Evolutionary conservation across 2,888 invertebrate genomes (phyloP).

Genomic region (Mesorhabditis spiculigera): DNA sequence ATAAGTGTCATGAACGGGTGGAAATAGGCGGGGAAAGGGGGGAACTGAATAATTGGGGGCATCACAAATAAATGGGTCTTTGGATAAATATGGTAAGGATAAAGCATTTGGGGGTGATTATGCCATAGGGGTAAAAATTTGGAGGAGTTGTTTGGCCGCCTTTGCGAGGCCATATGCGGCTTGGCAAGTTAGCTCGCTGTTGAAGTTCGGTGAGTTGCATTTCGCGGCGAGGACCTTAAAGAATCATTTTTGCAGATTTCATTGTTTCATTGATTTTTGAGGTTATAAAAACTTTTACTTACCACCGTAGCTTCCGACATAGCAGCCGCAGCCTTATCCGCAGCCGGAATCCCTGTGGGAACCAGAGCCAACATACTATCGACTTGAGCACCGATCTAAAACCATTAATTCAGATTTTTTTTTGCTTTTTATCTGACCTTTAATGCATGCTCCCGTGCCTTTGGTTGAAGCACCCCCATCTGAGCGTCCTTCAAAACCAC

Average conservation of each 20-base stretch:
- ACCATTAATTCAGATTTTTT: not conserved
- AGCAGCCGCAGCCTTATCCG: not conserved
- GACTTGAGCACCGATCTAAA: not conserved
- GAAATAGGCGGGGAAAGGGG: no score
- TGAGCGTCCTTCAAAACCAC: conserved; percentile 2
- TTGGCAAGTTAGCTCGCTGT: not conserved
- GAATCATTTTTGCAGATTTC: not conserved
- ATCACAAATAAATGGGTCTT: no score
- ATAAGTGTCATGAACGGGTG: no score
- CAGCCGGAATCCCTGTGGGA: conserved; percentile 2
- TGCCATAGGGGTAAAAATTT: not conserved
- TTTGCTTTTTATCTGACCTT: not conserved
- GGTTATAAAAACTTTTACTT: not conserved
- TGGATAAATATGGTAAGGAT: no score
- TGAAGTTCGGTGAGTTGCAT: conserved; percentile 18
- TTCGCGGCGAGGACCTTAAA: conserved; percentile 24
- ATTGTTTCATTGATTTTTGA: not conserved
- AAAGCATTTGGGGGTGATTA: not conserved
- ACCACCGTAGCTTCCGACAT: not conserved
- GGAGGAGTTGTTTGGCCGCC: not conserved
- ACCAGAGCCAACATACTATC: not conserved
- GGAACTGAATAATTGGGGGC: no score
- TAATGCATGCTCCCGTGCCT: not conserved
- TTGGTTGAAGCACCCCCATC: not conserved
- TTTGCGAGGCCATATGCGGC: conserved; percentile 4